These are phyloP conservation scores for Crossaster papposus DNA, from an alignment of 53 echinoderm and acorn worm species.

Conservation along the genomic window DNA sequence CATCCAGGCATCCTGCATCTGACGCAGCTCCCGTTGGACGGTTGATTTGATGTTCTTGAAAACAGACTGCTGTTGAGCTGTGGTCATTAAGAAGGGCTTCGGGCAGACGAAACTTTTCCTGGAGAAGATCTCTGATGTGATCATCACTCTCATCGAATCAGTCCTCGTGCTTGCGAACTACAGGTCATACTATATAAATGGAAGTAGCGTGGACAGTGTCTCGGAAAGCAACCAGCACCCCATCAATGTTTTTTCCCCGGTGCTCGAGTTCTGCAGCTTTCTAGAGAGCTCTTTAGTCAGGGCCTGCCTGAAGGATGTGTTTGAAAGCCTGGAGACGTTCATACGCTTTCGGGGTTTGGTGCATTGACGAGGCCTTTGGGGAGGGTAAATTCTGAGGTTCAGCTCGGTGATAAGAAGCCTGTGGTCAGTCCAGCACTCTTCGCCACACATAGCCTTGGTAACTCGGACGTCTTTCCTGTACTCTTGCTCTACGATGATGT, in stretches of 20 bases:
- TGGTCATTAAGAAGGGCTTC: slow-evolving; percentile 3
- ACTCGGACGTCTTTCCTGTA: slow-evolving; percentile 30
- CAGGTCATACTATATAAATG: not conserved
- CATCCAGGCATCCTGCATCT: slow-evolving; percentile 3
- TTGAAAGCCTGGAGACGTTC: slow-evolving; percentile 30
- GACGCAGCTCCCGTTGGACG: slow-evolving; percentile 12
- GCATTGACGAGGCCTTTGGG: too few species aligned
- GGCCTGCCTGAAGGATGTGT: not conserved
- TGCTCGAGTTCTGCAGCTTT: slow-evolving; percentile 8
- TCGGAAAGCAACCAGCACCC: not conserved
- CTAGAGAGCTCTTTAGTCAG: slow-evolving; percentile 29
- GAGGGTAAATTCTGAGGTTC: too few species aligned
- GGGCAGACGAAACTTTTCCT: slow-evolving; percentile 8
- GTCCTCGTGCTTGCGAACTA: slow-evolving; percentile 27
- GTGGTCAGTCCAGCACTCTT: slow-evolving; percentile 61
- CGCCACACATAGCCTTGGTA: slow-evolving; percentile 51
- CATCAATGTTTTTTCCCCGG: slow-evolving; percentile 7
- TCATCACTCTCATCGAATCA: slow-evolving; percentile 24
- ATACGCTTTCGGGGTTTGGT: slow-evolving; percentile 1
- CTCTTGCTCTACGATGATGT: slow-evolving; percentile 24
- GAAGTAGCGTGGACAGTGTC: not conserved
- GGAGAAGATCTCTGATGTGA: not conserved
- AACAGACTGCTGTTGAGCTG: not conserved
- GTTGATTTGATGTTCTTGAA: not conserved
- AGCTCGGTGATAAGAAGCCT: too few species aligned